Conservation (phyloP, 2,113 vertebrate species). For the Passer montanus region DNA sequence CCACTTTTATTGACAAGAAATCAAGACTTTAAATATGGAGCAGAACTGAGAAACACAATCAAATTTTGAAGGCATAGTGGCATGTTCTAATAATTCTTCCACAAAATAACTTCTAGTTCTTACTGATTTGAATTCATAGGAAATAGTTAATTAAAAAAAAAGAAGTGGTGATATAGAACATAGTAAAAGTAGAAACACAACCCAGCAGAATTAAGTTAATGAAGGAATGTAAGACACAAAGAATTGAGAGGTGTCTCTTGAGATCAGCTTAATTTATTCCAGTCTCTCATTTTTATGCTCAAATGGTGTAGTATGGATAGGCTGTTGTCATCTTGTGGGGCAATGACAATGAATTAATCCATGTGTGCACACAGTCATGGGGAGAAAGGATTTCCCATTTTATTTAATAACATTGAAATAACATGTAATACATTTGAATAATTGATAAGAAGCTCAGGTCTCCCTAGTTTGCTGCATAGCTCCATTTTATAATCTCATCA, state of each 20-base stretch:
- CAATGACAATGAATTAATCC: background rate
- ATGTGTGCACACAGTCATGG: background rate
- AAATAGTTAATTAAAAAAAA: background rate
- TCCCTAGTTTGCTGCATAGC: background rate
- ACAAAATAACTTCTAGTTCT: background rate
- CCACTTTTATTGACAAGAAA: background rate
- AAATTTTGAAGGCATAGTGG: background rate
- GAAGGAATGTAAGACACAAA: background rate
- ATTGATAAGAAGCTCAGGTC: background rate
- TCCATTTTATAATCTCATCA: background rate
- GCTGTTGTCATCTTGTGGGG: background rate
- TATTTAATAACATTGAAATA: background rate
- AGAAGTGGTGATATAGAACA: background rate
- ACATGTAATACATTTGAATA: background rate
- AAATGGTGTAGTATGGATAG: background rate
- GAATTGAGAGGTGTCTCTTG: background rate
- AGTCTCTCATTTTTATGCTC: background rate
- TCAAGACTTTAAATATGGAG: background rate
- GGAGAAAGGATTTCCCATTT: background rate
- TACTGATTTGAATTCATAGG: background rate
- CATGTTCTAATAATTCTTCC: background rate
- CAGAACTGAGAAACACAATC: background rate
- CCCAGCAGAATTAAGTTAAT: background rate
- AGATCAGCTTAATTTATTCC: background rate
- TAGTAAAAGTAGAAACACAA: slow-evolving; percentile 5